Evolutionary conservation across 2,888 invertebrate genomes (phyloP), one percentile per base, ranked within the genome.

Genomic region (Ormyrus labotus): DNA sequence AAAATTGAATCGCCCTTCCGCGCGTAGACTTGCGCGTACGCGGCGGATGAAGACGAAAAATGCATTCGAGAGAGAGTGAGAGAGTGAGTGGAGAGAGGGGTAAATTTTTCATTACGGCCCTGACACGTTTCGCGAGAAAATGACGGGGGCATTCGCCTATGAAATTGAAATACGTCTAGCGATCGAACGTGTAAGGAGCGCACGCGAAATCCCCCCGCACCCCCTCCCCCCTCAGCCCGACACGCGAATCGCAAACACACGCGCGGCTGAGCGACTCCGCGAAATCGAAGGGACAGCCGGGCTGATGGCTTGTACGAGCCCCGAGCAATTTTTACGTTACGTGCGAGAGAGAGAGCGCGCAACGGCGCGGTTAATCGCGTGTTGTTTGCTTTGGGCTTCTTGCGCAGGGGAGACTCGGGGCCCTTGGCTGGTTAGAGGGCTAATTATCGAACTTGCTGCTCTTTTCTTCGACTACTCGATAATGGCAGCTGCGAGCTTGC

Each of bases 131-230:
- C 85, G 83, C 84, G 80, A 84, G 83, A 81, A 87, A 88, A 87
- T 87, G 88, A 87, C 86, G 85, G 83, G 84, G 77, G 85, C 86
- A 83, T 83, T 86, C 87, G 86, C 83, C 84, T 86, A 86, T 87
- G 87, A 88, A 88, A 88, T 88, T 88, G 88, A 88, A 88, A 88
- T 86, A 85, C 86, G 86, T 85, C 85, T 84, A 83, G 83, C 86
- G 87, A 87, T 86, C 85, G 85, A 84, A 50, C 34, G 47, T 58
- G 34, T 51, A 50, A 50, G 70, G 4, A 34, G 60, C 60, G 50
- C 51, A 47, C 48, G 48, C 55, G 7, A 10, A 7, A 45, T 19
- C 6, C 45, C 53, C 51, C 47, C 47, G 10, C 13, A 34, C 48
- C 50, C 0, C 34, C 34, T 45, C n/a, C 6, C 53, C 51, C 64